These are phyloP conservation scores for Adoxophyes honmai DNA, from an alignment of 1,140 invertebrate species.

Conservation along the genomic window DNA sequence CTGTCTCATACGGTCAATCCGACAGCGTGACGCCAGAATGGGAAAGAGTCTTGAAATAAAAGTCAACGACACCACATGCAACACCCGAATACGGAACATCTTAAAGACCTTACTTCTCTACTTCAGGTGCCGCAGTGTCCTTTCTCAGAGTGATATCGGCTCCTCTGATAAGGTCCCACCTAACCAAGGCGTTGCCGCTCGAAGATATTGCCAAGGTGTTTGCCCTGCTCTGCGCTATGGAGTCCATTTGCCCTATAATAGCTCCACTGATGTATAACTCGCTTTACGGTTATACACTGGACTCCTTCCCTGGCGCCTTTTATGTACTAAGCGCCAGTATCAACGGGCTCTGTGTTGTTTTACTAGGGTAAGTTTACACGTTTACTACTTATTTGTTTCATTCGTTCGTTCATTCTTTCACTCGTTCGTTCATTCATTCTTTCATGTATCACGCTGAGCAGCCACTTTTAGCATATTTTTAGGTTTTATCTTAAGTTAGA, in stretches of 20 bases:
- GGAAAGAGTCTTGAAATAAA: no score
- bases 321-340: constrained; percentile 76
- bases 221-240: constrained; percentile 80
- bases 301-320: constrained; percentile 76
- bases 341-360: constrained; percentile 53
- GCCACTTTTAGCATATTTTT: no score
- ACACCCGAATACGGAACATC: no score
- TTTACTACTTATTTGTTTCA: neutral
- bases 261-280: constrained; percentile 80
- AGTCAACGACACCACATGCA: no score
- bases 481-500: no score
- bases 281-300: constrained; percentile 78
- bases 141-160: constrained; percentile 77
- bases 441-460: no score
- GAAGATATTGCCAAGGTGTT: constrained; percentile 83
- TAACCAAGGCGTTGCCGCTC: constrained; percentile 81
- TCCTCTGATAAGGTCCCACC: constrained; percentile 80
- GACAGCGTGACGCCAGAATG: no score
- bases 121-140: constrained; percentile 73
- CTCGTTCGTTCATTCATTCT: no score
- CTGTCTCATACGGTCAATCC: no score
- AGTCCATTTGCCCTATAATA: constrained; percentile 79
- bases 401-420: neutral
- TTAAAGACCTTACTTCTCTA: no score
- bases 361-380: constrained; percentile 71